Percentiles rank a stretch among this genome's conserved stretches.
These are phyloP conservation scores for Cottus gobio DNA, from an alignment of 2,113 vertebrate genomes.

Conservation along the genomic window DNA sequence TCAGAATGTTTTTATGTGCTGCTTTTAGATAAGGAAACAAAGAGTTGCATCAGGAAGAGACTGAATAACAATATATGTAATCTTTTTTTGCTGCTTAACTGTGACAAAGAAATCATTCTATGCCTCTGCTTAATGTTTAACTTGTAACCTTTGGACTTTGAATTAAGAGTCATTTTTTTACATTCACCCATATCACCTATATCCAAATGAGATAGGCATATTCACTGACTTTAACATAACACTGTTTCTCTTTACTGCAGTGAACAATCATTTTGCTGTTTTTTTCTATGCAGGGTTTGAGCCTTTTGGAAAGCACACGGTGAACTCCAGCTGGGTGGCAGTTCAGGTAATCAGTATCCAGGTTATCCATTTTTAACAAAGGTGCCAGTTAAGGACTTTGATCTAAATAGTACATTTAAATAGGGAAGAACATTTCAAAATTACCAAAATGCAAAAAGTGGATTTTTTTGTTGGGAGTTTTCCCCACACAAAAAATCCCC, in stretches of 20 bases:
- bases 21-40: not conserved
- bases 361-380: not conserved
- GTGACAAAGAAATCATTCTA: not conserved
- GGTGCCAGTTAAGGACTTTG: not conserved
- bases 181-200: not conserved
- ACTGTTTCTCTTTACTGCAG: not conserved
- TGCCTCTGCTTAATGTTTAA: slow-evolving; percentile 57
- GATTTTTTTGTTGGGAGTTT: too few relatives aligned
- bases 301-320: slow-evolving; percentile 81
- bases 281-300: slow-evolving; percentile 75
- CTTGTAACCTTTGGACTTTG: slow-evolving; percentile 65
- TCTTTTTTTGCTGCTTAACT: not conserved
- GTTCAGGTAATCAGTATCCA: slow-evolving; percentile 77
- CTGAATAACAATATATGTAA: not conserved
- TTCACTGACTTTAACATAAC: not conserved
- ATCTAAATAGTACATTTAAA: not conserved
- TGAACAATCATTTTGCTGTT: not conserved
- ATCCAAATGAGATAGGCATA: slow-evolving; percentile 15
- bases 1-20: not conserved
- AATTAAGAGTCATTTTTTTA: slow-evolving; percentile 2
- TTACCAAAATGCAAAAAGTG: not conserved
- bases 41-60: not conserved
- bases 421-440: not conserved
- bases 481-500: too few relatives aligned
- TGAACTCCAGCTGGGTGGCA: slow-evolving; percentile 85